Base-by-base conservation (phyloP, 2,113 vertebrate species). In the Centropus unirufus region DNA sequence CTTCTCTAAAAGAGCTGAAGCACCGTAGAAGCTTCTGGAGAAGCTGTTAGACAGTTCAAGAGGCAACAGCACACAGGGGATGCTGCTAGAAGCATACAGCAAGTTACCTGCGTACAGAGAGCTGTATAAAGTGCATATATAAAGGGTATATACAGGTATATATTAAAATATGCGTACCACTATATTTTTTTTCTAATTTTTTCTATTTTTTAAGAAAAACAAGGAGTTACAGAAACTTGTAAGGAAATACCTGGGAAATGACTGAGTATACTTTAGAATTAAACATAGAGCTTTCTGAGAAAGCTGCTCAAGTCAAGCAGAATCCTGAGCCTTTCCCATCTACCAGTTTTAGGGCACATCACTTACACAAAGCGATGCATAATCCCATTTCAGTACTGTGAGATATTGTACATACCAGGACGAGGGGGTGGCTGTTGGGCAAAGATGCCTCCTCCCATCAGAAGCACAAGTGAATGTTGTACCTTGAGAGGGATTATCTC, bases 401-500 rank as follows among this genome's bases (percentile, higher is more conserved):
- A 39, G 49, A 68, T 36, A 85, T 36, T 1, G 0, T 29, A 73
- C 9, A 26, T 30, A 19, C 27, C 29, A 81, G 39, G 40, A 92
- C 7, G 34, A 61, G 5, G 8, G 47, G 32, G 63, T 47, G 39
- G 74, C 55, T 80, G n/a, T 5, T 77, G 32, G 14, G 42, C 39
- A 94, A 83, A 44, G 63, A 66, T 79, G 69, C 36, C 74, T 76
- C 62, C 55, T 90, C n/a, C 83, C 62, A 78, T 52, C 8, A 83
- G 70, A 67, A 92, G 29, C 57, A 83, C 26, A 67, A 91, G 72
- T 91, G 63, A 70, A 93, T 67, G 77, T 86, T 83, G 70, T 55
- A 96, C 94, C 90, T 96, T 95, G 76, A 95, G 90, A 83, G 83
- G 87, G 88, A 93, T 95, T 95, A 90, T 94, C 74, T 89, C 72